A percentile compares a stretch with the other conserved stretches of the same genome.
phyloP scores from a whole-genome alignment of 2,888 invertebrate species.

The Onthophagus sagittarius region DNA sequence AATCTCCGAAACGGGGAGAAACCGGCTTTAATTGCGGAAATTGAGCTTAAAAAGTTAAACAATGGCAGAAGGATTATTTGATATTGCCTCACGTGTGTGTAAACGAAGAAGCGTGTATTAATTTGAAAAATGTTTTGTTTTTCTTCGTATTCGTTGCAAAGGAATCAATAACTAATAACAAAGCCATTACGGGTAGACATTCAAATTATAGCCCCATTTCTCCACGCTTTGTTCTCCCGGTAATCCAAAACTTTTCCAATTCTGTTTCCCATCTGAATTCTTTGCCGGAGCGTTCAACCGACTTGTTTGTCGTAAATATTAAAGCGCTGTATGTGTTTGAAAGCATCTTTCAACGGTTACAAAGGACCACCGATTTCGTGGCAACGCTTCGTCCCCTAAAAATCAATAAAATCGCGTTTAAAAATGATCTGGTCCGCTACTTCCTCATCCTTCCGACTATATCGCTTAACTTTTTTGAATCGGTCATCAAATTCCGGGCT shows the following conservation, averaged over 20 bases:
- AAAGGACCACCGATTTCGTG: constrained; percentile 41
- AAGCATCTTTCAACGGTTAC: constrained; percentile 40
- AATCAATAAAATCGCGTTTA: constrained; percentile 31
- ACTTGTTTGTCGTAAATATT: constrained; percentile 45
- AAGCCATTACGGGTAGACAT: not conserved
- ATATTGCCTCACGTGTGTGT: constrained; percentile 21
- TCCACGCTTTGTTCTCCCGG: not conserved
- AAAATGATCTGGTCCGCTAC: constrained; percentile 30
- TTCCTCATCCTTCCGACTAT: constrained; percentile 31
- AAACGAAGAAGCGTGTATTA: not conserved
- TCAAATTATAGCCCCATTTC: not conserved
- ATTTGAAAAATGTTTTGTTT: too few species aligned
- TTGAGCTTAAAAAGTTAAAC: constrained; percentile 45
- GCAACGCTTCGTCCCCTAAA: constrained; percentile 28
- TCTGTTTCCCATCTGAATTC: not conserved
- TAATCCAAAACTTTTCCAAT: not conserved
- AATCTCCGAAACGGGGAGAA: constrained; percentile 30
- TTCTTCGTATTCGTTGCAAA: not conserved
- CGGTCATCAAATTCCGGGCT: constrained; percentile 37
- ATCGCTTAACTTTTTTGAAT: constrained; percentile 35
- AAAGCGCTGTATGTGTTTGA: constrained; percentile 41
- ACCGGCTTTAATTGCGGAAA: constrained; percentile 44
- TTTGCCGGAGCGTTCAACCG: constrained; percentile 26
- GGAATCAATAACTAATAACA: not conserved
- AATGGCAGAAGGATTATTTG: constrained; percentile 39